Percentiles rank a stretch among this genome's conserved stretches.
Conservation (phyloP, 1,140 invertebrate genomes). For the Bradynema listronoti region DNA sequence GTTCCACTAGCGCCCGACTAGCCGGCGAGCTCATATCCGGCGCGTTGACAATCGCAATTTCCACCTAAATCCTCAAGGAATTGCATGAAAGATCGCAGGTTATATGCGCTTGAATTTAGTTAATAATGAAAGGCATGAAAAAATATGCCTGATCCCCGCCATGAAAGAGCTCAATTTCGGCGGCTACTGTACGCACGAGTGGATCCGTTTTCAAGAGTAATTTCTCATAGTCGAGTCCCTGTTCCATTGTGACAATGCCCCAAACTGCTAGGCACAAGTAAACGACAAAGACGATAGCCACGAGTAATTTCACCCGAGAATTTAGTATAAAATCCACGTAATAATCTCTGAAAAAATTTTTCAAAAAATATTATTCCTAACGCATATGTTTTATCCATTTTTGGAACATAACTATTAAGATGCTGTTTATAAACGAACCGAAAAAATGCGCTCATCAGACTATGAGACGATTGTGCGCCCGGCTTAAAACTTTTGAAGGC, state of each 20-base stretch:
- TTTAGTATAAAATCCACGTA: conserved; percentile 54
- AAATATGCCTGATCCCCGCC: conserved; percentile 46
- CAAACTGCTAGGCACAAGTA: conserved; percentile 58
- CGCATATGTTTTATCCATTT: too few species aligned
- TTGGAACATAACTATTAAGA: too few species aligned
- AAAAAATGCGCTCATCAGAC: conserved; percentile 53
- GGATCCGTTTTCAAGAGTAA: conserved; percentile 58
- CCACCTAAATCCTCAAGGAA: conserved; percentile 36
- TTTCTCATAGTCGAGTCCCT: conserved; percentile 59
- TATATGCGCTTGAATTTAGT: neutral
- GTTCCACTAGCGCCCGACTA: conserved; percentile 44
- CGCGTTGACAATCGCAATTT: conserved; percentile 51
- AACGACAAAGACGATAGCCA: conserved; percentile 54
- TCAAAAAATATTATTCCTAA: neutral
- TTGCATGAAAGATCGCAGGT: neutral
- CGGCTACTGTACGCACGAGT: conserved; percentile 44
- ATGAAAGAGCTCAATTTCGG: conserved; percentile 53
- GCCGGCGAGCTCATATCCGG: conserved; percentile 39
- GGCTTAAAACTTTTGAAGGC: too few species aligned
- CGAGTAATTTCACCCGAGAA: conserved; percentile 46
- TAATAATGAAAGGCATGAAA: neutral
- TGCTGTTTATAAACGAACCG: too few species aligned
- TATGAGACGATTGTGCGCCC: too few species aligned
- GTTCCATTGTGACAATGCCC: conserved; percentile 56
- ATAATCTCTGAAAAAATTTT: conserved; percentile 43